Conservation (phyloP, 2,113 vertebrate species). For the Merops nubicus region DNA sequence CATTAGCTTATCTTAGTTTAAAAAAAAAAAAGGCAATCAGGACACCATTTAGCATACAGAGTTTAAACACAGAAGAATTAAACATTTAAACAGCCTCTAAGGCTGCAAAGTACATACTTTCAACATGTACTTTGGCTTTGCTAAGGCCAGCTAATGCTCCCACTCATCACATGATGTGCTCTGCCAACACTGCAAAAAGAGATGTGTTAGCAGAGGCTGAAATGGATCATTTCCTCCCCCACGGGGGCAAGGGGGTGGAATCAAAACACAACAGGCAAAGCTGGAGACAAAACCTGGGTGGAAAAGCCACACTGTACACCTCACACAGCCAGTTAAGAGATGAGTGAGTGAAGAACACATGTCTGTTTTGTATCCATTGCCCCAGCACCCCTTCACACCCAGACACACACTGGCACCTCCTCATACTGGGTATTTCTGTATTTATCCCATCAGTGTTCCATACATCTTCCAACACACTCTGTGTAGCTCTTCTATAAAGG, state of each 20-base stretch:
- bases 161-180: background rate
- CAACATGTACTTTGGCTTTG: background rate
- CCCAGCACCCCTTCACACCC: background rate
- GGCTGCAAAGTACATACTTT: background rate
- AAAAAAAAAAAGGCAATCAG: background rate
- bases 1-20: background rate
- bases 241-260: accelerated
- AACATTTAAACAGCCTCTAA: background rate
- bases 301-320: background rate
- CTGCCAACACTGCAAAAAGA: background rate
- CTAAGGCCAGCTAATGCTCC: background rate
- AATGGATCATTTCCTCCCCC: background rate
- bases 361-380: background rate
- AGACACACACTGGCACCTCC: background rate
- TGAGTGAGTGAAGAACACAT: background rate
- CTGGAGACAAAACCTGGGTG: background rate
- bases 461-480: background rate
- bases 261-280: background rate
- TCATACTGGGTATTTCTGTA: background rate
- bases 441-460: background rate
- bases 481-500: background rate
- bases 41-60: background rate
- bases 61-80: background rate
- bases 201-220: background rate
- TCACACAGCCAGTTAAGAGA: background rate